Evolutionary conservation across 2,888 invertebrate species (phyloP).

Genomic region (Smittia aterrima): DNA sequence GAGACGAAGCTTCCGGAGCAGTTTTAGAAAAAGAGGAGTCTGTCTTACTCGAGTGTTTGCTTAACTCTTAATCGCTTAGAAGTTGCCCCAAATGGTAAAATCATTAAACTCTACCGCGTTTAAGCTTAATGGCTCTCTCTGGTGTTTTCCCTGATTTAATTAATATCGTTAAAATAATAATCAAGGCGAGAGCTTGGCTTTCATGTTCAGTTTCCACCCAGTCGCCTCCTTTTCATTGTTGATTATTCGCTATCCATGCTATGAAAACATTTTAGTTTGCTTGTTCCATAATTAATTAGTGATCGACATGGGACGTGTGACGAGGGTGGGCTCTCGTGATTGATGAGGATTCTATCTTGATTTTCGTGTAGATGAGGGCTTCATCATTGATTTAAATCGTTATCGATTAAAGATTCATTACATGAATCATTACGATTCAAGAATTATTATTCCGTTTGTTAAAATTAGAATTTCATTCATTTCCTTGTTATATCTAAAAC

Average conservation of each 20-base stretch:
- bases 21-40: too few relatives aligned
- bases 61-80: too few relatives aligned
- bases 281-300: neutral
- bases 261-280: neutral
- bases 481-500: too few relatives aligned
- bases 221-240: neutral
- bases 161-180: neutral
- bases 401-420: too few relatives aligned
- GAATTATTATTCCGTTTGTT: too few relatives aligned
- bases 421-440: too few relatives aligned
- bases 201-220: neutral
- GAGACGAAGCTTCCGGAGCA: too few relatives aligned
- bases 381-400: too few relatives aligned
- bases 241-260: neutral
- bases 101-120: neutral
- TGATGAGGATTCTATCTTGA: neutral
- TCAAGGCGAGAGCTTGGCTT: neutral
- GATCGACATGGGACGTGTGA: neutral
- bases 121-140: neutral
- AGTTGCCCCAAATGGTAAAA: too few relatives aligned
- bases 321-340: neutral
- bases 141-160: neutral
- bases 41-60: too few relatives aligned
- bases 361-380: too few relatives aligned
- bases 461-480: too few relatives aligned